These are phyloP conservation scores for Ectropis grisescens DNA, from an alignment of 1,140 invertebrate genomes.

Conservation along the genomic window DNA sequence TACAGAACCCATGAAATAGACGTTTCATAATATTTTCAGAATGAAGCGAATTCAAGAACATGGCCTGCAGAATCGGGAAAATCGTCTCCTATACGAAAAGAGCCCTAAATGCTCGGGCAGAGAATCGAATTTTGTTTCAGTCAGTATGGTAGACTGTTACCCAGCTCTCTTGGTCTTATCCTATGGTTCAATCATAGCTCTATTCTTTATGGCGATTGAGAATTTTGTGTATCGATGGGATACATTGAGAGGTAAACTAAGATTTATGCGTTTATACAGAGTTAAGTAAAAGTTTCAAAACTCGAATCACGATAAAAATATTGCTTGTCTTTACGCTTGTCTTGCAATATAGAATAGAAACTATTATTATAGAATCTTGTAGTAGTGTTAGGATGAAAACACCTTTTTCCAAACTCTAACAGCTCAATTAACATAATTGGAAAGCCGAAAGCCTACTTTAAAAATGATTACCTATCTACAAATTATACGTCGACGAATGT, in stretches of 20 bases:
- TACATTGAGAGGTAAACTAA: conserved; percentile 1
- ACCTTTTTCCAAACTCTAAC: background rate
- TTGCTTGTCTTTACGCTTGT: background rate
- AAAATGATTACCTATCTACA: too few species aligned
- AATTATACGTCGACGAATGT: too few species aligned
- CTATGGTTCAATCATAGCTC: conserved; percentile 50
- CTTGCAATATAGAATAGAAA: background rate
- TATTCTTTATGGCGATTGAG: conserved; percentile 22
- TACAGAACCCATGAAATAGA: too few species aligned
- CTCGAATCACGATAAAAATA: background rate
- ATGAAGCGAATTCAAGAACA: conserved; percentile 72
- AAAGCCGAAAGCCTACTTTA: too few species aligned
- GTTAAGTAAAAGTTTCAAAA: too few species aligned
- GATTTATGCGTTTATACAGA: too few species aligned
- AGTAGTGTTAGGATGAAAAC: background rate
- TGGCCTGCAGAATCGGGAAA: conserved; percentile 72
- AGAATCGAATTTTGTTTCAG: conserved; percentile 70
- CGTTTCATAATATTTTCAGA: too few species aligned
- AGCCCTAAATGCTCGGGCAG: conserved; percentile 70
- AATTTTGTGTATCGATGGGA: conserved; percentile 17
- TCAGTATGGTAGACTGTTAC: conserved; percentile 71
- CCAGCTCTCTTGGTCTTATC: conserved; percentile 56
- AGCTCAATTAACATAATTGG: too few species aligned
- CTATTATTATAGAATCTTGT: background rate
- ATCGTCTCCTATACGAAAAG: conserved; percentile 70